Base-by-base conservation (phyloP, 2,888 invertebrate species). In the Ichneumon xanthorius region DNA sequence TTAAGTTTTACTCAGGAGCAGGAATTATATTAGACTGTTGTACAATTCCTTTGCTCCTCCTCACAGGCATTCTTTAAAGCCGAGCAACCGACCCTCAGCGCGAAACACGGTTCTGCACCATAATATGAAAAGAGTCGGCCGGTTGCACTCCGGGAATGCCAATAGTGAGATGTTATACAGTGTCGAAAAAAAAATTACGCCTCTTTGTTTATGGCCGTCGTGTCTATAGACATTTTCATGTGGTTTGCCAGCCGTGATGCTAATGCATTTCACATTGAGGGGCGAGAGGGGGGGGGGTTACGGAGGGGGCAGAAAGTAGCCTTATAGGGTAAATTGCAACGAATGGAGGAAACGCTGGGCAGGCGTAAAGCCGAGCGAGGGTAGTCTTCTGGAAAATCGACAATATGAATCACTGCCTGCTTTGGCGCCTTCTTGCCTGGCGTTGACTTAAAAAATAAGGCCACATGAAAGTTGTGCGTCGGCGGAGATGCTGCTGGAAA, bases 381-480 rank as follows among this genome's bases (percentile, higher is more conserved):
- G 88, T 91, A 93, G 90, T 89, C 93, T 92, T 86, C 90, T 78
- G 92, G 93, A 93, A 93, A 93, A 93, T 93, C 92, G 93, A 88
- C 91, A 90, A 92, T 92, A 93, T 93, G 93, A 93, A 93, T 92
- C 90, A 91, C 87, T 86, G 89, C 87, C 88, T 89, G 86, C 82
- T 73, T 83, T 79, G 86, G 80, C 78, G 82, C 86, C 85, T 84
- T 80, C 78, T 85, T 67, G 87, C 83, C 84, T 80, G 75, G 79
- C 84, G 84, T 84, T 84, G 80, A 86, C 70, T 85, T 84, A 79
- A 83, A 86, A 88, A 85, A 83, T 82, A 87, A 86, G 79, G 86
- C 63, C 58, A 48, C n/a, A 77, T 70, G 50, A 37, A 67, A 77
- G 70, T 61, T n/a, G 80, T 19, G n/a, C 45, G 67, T 63, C 9